Percentiles rank a stretch among this genome's conserved stretches.
Conservation (phyloP, 2,797 vertebrate genomes). For the Mus caroli region DNA sequence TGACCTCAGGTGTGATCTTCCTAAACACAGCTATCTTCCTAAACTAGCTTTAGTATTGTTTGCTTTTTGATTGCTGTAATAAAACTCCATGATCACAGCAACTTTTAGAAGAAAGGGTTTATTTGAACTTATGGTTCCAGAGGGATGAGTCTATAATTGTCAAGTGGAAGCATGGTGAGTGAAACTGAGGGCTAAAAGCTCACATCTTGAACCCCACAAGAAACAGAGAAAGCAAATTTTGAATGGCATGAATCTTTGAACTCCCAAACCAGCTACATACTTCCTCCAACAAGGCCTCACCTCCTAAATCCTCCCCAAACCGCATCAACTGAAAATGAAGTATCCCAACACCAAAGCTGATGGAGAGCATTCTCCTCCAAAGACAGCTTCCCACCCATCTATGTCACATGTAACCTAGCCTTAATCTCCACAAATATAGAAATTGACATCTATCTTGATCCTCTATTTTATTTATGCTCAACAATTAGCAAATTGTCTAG, state of each 20-base stretch:
- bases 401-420: background rate
- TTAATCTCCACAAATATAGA: background rate
- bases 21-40: background rate
- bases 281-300: background rate
- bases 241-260: background rate
- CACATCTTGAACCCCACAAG: background rate
- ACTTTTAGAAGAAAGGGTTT: background rate
- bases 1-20: background rate
- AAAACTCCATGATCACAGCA: background rate
- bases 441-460: background rate
- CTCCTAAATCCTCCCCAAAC: background rate
- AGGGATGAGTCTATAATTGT: too few relatives aligned
- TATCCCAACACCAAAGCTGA: background rate
- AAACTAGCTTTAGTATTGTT: background rate
- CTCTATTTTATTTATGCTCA: background rate
- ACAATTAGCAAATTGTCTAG: background rate
- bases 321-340: background rate
- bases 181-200: background rate
- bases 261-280: background rate
- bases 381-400: background rate
- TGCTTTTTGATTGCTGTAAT: background rate
- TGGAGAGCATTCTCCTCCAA: background rate
- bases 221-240: background rate
- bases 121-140: background rate
- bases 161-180: background rate